Evolutionary conservation across 1,140 invertebrate species (phyloP).

Genomic region (Batillaria attramentaria): DNA sequence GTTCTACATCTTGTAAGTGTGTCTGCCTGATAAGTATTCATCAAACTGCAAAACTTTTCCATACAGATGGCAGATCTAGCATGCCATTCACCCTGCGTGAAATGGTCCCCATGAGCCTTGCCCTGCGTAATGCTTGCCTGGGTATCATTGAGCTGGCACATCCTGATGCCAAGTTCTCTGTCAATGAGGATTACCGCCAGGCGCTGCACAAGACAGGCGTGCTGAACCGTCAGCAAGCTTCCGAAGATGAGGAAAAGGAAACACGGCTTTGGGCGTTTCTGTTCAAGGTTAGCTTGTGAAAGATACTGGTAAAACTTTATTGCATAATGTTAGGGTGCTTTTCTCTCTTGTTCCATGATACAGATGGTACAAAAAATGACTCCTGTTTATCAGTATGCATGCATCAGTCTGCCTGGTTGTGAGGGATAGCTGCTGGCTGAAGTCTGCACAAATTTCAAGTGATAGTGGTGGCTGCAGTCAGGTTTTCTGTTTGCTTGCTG

Average conservation of each 20-base stretch:
- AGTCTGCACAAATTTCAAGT: no score
- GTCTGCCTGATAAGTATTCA: no score
- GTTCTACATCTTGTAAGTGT: no score
- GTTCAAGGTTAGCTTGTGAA: constrained; percentile 74
- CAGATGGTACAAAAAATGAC: no score
- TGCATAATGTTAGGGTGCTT: no score
- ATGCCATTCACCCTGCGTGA: constrained; percentile 75
- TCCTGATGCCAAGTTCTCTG: constrained; percentile 81
- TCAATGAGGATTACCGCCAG: constrained; percentile 68
- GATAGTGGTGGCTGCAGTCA: no score
- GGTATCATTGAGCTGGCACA: constrained; percentile 92
- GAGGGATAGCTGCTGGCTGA: no score
- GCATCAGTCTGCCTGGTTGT: no score
- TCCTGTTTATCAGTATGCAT: no score
- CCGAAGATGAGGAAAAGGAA: constrained; percentile 47
- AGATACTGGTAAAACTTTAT: no score
- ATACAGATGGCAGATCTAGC: constrained; percentile 62
- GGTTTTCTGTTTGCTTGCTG: no score
- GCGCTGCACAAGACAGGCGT: constrained; percentile 60
- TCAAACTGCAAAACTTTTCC: neutral
- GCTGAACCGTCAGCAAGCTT: constrained; percentile 35
- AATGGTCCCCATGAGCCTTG: constrained; percentile 72
- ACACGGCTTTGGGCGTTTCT: constrained; percentile 75
- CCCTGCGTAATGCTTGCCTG: constrained; percentile 82
- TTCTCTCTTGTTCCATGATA: no score